Base-by-base conservation (phyloP, 2,888 invertebrate genomes). In the Xestobium rufovillosum region DNA sequence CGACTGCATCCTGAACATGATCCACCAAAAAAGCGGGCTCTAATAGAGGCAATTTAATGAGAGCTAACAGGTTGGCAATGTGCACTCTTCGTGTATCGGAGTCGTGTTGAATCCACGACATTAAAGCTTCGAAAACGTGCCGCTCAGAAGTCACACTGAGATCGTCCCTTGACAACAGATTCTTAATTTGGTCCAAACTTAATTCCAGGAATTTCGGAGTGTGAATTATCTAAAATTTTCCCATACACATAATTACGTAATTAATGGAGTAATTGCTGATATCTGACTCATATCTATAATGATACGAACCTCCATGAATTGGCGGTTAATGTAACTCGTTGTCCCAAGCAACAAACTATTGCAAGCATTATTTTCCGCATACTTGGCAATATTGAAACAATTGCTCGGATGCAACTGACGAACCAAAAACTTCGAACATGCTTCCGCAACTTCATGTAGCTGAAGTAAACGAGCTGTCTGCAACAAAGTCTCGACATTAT, bases 381-480 rank as follows among this genome's bases (percentile, higher is more conserved):
- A 95, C 60, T 90, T 75, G 41, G 87, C 80, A 59, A 95, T 92
- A 13, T 94, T 94, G 47, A 95, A 74, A 67, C 92, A 92, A 65
- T 95, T 95, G 55, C 90, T 91, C 1, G 92, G 92, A 66, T 91
- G 88, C 36, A 91, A 70, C 62, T 92, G 94, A 55, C 88, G 86
- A 55, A 83, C 82, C 35, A 95, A 72, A 65, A n/a, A n/a, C n/a
- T n/a, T n/a, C n/a, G n/a, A n/a, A n/a, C n/a, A n/a, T n/a, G n/a
- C n/a, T n/a, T n/a, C 83, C 26, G 88, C 85, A 25, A 94, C 91
- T 49, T 88, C 80, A 52, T 75, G 73, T 34, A 95, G 68, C 65
- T 92, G 90, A 42, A 95, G 74, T 35, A 94, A 72, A 62, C 89
- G 88, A 4, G 94, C 87, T 23, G 94, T 90, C 17, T 83, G 82